Evolutionary conservation across 2,888 invertebrate genomes (phyloP).

Genomic region (Crematogaster levior): DNA sequence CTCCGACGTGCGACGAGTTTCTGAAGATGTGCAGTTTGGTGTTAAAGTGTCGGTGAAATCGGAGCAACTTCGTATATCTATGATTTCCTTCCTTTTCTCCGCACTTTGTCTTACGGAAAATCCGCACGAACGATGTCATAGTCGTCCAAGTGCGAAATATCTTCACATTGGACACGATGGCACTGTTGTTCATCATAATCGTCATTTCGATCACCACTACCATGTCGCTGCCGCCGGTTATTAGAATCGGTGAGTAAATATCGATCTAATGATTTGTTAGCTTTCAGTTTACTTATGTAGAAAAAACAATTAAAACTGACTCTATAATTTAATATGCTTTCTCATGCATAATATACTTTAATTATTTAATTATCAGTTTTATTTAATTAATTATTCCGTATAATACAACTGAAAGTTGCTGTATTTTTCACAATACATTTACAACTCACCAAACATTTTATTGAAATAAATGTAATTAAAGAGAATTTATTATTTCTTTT

Average conservation of each 20-base stretch:
- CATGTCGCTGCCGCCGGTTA: slow-evolving; percentile 85
- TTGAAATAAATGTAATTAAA: too few relatives aligned
- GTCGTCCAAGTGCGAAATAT: slow-evolving; percentile 64
- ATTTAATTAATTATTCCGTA: not conserved
- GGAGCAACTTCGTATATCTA: slow-evolving; percentile 63
- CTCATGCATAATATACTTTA: not conserved
- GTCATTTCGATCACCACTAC: slow-evolving; percentile 84
- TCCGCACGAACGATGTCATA: slow-evolving; percentile 71
- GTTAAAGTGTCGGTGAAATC: slow-evolving; percentile 75
- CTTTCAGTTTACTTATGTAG: not conserved
- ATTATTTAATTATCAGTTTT: not conserved
- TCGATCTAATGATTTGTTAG: slow-evolving; percentile 29
- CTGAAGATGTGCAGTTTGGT: slow-evolving; percentile 70
- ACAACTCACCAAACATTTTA: too few relatives aligned
- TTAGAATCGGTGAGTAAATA: slow-evolving; percentile 84
- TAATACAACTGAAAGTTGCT: not conserved
- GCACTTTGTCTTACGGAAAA: slow-evolving; percentile 51
- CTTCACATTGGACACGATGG: slow-evolving; percentile 80
- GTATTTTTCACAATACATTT: not conserved
- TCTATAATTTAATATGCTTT: not conserved
- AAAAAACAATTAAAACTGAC: not conserved
- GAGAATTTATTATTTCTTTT: too few relatives aligned
- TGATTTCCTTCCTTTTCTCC: slow-evolving; percentile 43
- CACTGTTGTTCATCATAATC: slow-evolving; percentile 83
- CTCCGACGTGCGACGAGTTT: slow-evolving; percentile 28